phyloP scores from a whole-genome alignment of 2,797 vertebrate genomes.

The Alectoris magna region DNA sequence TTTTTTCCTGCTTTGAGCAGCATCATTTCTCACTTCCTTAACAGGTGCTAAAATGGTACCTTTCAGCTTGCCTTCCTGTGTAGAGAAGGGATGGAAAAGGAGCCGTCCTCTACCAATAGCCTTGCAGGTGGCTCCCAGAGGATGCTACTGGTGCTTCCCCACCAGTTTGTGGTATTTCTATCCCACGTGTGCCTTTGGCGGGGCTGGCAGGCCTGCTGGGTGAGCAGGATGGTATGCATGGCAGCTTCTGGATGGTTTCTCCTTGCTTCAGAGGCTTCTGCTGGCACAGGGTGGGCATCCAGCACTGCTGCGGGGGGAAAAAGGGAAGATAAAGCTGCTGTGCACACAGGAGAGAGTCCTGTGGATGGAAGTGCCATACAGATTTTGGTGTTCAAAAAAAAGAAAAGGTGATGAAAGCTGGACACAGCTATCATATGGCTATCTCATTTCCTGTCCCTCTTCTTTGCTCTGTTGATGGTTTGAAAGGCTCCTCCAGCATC shows the following conservation, averaged over 20 bases:
- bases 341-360: background rate
- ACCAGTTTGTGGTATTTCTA: background rate
- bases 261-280: background rate
- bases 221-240: background rate
- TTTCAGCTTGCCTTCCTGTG: background rate
- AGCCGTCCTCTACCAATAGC: background rate
- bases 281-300: background rate
- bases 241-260: background rate
- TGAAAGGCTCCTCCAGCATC: conserved; percentile 24
- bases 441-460: background rate
- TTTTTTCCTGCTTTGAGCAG: background rate
- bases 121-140: background rate
- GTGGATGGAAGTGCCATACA: conserved; percentile 36
- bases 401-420: conserved; percentile 27
- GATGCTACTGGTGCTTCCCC: background rate
- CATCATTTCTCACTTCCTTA: background rate
- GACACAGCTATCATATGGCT: background rate
- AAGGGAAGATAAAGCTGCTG: background rate
- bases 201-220: background rate
- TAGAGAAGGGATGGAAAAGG: background rate
- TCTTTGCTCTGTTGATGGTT: background rate
- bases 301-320: background rate
- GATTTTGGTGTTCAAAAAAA: conserved; percentile 39
- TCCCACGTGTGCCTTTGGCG: background rate
- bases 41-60: background rate